Evolutionary conservation across 2,888 invertebrate species (phyloP).

Genomic region (Horisme vitalbata): DNA sequence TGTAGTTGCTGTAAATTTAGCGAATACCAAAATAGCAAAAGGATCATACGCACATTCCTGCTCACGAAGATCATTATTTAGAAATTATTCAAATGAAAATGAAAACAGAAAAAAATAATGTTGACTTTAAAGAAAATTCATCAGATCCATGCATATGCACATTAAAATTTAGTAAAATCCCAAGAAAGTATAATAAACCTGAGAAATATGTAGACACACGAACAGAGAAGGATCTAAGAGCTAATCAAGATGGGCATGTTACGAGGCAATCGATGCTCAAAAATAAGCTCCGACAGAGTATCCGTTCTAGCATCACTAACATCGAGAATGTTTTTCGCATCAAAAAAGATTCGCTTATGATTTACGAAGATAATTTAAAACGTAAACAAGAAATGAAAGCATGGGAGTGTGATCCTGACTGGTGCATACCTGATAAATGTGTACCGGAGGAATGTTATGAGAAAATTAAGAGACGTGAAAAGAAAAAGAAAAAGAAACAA

Average conservation of each 20-base stretch:
- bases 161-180: conserved; percentile 30
- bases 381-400: conserved; percentile 35
- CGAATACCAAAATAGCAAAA: conserved; percentile 30
- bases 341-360: conserved; percentile 49
- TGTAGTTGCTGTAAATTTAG: conserved; percentile 46
- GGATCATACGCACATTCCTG: conserved; percentile 30
- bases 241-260: conserved; percentile 29
- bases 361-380: conserved; percentile 45
- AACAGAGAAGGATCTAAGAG: conserved; percentile 26
- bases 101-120: conserved; percentile 23
- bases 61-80: conserved; percentile 24
- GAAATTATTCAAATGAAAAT: neutral
- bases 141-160: conserved; percentile 52
- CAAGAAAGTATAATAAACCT: conserved; percentile 9
- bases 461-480: conserved; percentile 21
- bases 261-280: conserved; percentile 30
- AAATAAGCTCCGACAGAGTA: conserved; percentile 29
- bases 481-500: neutral
- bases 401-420: conserved; percentile 30
- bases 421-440: conserved; percentile 29
- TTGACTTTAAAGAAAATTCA: conserved; percentile 31
- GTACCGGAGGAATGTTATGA: conserved; percentile 25
- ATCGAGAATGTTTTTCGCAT: conserved; percentile 35
- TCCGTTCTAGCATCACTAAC: conserved; percentile 28
- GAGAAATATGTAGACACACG: neutral